Conservation (phyloP, 1,140 invertebrate species). For the Ladona fulva region DNA sequence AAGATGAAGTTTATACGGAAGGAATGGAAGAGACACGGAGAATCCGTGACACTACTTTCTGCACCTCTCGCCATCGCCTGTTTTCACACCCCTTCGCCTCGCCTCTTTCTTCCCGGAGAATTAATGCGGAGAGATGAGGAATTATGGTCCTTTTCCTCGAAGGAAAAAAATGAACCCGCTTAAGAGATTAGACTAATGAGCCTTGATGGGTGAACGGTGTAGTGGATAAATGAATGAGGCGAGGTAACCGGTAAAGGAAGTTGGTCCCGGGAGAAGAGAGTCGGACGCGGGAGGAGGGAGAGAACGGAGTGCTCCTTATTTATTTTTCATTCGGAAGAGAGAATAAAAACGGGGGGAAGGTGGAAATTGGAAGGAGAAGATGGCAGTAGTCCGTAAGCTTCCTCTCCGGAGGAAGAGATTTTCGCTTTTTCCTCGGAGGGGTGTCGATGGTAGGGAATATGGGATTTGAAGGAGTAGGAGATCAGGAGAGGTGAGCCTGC, state of each 20-base stretch:
- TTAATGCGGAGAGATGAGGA: background rate
- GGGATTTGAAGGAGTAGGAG: background rate
- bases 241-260: background rate
- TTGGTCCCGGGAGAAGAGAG: background rate
- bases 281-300: background rate
- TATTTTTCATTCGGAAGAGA: background rate
- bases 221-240: background rate
- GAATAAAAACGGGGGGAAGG: too few species aligned
- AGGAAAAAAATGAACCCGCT: background rate
- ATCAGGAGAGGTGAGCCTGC: background rate
- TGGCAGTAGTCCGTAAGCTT: too few species aligned
- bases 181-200: constrained; percentile 10
- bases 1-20: too few species aligned
- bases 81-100: background rate
- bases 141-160: background rate
- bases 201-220: constrained; percentile 2
- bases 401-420: too few species aligned
- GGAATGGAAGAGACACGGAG: too few species aligned
- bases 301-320: background rate
- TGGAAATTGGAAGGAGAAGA: too few species aligned
- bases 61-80: background rate
- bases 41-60: background rate
- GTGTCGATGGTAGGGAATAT: background rate
- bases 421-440: too few species aligned
- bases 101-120: background rate